A percentile compares a stretch with the other conserved stretches of the same genome.
These are phyloP conservation scores for Oreochromis mossambicus DNA, from an alignment of 2,797 vertebrate genomes.

Conservation along the genomic window DNA sequence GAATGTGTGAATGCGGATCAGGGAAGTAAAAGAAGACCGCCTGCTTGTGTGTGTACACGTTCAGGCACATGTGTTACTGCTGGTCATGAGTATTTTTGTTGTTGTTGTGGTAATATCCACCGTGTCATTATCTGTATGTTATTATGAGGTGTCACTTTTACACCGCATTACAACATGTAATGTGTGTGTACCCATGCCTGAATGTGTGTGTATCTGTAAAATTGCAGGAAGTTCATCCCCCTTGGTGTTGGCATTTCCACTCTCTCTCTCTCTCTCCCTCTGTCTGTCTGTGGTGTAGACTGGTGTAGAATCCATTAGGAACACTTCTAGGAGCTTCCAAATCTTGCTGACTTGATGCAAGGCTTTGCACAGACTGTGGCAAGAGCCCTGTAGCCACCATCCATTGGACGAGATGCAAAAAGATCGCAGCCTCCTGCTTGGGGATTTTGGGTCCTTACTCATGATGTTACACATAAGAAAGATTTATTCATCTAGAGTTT, in stretches of 20 bases:
- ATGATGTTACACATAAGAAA: slow-evolving; percentile 47
- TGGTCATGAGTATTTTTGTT: background rate
- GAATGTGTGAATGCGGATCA: background rate
- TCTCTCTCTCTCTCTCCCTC: background rate
- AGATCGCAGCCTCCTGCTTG: slow-evolving; percentile 40
- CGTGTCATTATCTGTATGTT: slow-evolving; percentile 1
- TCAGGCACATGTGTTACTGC: background rate
- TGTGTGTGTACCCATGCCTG: slow-evolving; percentile 12
- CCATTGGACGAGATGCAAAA: slow-evolving; percentile 42
- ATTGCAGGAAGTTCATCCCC: slow-evolving; percentile 48
- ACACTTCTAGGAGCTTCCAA: slow-evolving; percentile 60
- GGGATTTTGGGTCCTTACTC: slow-evolving; percentile 45
- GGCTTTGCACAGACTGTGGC: slow-evolving; percentile 50
- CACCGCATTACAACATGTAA: slow-evolving; percentile 44
- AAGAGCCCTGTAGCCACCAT: slow-evolving; percentile 45
- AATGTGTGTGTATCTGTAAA: slow-evolving; percentile 38
- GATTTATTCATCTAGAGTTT: slow-evolving; percentile 51
- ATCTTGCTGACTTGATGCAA: slow-evolving; percentile 62
- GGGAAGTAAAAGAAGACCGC: background rate
- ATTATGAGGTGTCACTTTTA: slow-evolving; percentile 23
- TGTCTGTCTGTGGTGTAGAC: slow-evolving; percentile 28
- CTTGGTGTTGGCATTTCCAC: slow-evolving; percentile 40
- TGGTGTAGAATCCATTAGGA: slow-evolving; percentile 62
- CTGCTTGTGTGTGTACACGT: background rate
- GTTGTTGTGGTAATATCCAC: background rate